These are phyloP conservation scores for Platalea minor DNA, from an alignment of 2,797 vertebrate species.

Conservation along the genomic window DNA sequence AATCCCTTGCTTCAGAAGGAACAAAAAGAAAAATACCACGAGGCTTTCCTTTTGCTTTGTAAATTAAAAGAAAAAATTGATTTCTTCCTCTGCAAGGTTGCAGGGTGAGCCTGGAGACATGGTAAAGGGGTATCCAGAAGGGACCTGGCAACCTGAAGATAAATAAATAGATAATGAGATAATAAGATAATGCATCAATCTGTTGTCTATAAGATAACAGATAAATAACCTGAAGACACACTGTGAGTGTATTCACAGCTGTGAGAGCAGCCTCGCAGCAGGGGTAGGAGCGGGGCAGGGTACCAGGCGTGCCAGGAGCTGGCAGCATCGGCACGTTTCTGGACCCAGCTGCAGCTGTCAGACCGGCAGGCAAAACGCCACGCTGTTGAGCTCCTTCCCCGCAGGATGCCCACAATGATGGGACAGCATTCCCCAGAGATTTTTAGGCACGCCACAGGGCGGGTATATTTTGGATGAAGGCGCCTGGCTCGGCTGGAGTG, in stretches of 20 bases:
- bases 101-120: not conserved
- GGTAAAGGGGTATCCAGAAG: not conserved
- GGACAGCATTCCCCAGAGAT: not conserved
- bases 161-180: not conserved
- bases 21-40: not conserved
- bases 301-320: not conserved
- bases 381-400: not conserved
- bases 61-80: not conserved
- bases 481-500: not conserved
- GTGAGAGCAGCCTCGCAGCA: not conserved
- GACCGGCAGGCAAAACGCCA: not conserved
- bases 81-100: not conserved
- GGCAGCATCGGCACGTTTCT: not conserved
- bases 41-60: not conserved
- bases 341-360: not conserved
- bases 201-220: not conserved
- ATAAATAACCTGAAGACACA: not conserved
- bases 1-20: not conserved
- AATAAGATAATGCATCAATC: not conserved
- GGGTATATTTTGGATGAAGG: constrained; percentile 3
- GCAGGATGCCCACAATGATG: accelerated
- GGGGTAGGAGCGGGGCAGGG: not conserved
- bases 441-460: not conserved
- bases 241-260: not conserved
- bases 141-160: not conserved